A percentile compares a stretch with the other conserved stretches of the same genome.
These are phyloP conservation scores for Madoqua kirkii DNA, from an alignment of 2,113 vertebrate genomes.

Conservation along the genomic window DNA sequence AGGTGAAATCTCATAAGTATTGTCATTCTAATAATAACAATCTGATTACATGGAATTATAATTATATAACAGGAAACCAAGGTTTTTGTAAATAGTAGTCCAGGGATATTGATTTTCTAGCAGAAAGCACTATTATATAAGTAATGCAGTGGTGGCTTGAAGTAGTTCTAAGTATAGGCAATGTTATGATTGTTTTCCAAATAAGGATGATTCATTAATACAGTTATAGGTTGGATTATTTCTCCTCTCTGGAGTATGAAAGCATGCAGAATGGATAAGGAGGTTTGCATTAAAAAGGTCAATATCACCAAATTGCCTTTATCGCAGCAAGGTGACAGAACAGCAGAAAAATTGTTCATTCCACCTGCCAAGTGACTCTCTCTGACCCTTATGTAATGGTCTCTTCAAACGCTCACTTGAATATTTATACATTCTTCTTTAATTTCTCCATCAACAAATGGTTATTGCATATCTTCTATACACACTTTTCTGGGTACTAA, in stretches of 20 bases:
- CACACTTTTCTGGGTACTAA: background rate
- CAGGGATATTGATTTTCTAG: conserved; percentile 31
- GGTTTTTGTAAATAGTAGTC: background rate
- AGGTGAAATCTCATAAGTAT: conserved; percentile 27
- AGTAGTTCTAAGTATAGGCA: background rate
- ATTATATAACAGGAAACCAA: conserved; percentile 20
- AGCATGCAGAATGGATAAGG: background rate
- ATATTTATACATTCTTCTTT: background rate
- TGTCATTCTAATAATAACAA: conserved; percentile 33
- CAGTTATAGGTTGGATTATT: background rate
- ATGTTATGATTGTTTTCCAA: background rate
- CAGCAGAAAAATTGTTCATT: background rate
- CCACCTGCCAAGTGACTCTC: background rate
- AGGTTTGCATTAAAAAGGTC: background rate
- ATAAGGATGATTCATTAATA: conserved; percentile 9
- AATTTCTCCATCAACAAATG: background rate
- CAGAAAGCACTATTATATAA: conserved; percentile 3
- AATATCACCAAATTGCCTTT: background rate
- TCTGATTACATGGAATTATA: conserved; percentile 13
- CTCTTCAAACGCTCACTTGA: background rate
- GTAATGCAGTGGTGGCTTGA: background rate
- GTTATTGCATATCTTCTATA: background rate
- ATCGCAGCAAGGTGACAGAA: background rate
- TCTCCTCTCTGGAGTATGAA: background rate
- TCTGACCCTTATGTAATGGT: background rate